A percentile compares a stretch with the other conserved stretches of the same genome.
These are phyloP conservation scores for Berghia stephanieae DNA, from an alignment of 1,140 invertebrate genomes.

Conservation along the genomic window DNA sequence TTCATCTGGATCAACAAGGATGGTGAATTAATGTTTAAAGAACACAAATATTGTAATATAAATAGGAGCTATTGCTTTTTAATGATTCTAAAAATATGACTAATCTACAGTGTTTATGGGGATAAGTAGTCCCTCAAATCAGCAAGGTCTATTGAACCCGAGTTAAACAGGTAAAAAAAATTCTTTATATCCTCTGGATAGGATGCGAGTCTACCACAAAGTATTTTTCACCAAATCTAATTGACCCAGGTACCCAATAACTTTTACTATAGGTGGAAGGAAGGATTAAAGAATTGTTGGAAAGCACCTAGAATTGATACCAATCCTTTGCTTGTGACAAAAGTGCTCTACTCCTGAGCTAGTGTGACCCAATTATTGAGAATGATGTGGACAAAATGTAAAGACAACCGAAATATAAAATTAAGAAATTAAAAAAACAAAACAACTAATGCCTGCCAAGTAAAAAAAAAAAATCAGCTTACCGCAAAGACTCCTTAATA, in stretches of 20 bases:
- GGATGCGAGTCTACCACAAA: no score
- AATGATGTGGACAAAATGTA: neutral
- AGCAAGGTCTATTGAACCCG: no score
- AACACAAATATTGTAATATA: neutral
- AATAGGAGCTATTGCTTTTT: neutral
- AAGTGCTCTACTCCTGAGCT: neutral
- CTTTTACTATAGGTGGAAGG: no score
- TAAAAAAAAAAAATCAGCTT: neutral
- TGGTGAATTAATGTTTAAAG: neutral
- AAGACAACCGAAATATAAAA: neutral
- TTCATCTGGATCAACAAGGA: neutral
- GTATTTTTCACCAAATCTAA: no score
- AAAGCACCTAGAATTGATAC: neutral
- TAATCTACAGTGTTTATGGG: no score
- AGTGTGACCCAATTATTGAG: neutral
- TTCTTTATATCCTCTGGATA: no score
- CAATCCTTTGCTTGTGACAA: no score
- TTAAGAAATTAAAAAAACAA: neutral
- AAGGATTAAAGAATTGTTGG: neutral
- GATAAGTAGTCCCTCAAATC: no score
- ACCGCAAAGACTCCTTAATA: constrained; percentile 49
- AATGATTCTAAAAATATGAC: neutral
- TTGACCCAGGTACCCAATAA: no score
- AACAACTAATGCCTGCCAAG: neutral
- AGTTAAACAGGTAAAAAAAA: neutral